These are phyloP conservation scores for Drosophila burlai DNA, from an alignment of 1,140 invertebrate genomes.

Conservation along the genomic window DNA sequence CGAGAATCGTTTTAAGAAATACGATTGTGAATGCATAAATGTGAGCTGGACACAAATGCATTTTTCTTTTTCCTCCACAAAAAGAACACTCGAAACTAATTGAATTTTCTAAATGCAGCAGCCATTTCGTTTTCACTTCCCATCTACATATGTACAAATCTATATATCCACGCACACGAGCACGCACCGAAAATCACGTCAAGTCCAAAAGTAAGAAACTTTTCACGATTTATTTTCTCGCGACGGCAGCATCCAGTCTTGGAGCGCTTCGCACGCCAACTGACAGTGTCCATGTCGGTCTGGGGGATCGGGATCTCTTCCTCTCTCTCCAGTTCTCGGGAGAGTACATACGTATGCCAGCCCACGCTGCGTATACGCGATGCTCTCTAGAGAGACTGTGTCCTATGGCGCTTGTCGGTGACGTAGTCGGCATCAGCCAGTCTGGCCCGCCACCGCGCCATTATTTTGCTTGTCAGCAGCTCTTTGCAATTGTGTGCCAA, in stretches of 20 bases:
- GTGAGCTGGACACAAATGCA: conserved; percentile 66
- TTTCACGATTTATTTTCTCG: conserved; percentile 39
- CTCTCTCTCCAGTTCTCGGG: conserved; percentile 9
- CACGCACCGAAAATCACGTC: conserved; percentile 49
- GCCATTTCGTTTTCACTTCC: conserved; percentile 66
- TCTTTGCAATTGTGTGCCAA: conserved; percentile 52
- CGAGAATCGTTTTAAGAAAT: conserved; percentile 51
- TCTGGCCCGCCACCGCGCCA: conserved; percentile 34
- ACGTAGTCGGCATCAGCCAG: conserved; percentile 67
- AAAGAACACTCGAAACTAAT: conserved; percentile 56
- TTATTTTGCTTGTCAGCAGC: conserved; percentile 50
- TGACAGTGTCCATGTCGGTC: conserved; percentile 44
- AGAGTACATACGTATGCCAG: neutral
- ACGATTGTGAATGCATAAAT: conserved; percentile 62
- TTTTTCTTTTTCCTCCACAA: conserved; percentile 49
- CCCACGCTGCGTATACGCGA: conserved; percentile 13
- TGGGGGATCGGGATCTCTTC: conserved; percentile 17
- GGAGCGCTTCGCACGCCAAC: conserved; percentile 71
- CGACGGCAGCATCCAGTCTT: conserved; percentile 71
- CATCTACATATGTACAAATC: conserved; percentile 44
- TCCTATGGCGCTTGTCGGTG: conserved; percentile 62
- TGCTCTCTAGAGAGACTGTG: conserved; percentile 29
- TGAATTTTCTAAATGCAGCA: conserved; percentile 74
- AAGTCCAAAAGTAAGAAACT: conserved; percentile 35
- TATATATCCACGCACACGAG: conserved; percentile 36